Percentiles rank a stretch among this genome's conserved stretches.
Conservation (phyloP, 1,140 invertebrate genomes). For the Drosophila orosa region DNA sequence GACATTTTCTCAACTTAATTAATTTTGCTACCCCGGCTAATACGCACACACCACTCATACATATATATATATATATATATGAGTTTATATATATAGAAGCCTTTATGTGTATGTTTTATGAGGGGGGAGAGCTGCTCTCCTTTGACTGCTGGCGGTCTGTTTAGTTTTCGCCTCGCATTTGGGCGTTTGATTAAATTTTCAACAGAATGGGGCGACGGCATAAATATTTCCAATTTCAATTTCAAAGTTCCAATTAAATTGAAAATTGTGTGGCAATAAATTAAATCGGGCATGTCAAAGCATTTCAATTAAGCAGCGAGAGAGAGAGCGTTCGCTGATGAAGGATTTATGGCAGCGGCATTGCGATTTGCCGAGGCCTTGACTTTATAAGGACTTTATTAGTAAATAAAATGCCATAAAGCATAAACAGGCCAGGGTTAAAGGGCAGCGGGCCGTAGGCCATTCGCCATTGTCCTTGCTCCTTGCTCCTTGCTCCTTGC, state of each 20-base stretch:
- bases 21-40: conserved; percentile 70
- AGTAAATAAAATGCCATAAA: conserved; percentile 61
- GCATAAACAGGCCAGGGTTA: conserved; percentile 29
- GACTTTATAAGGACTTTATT: conserved; percentile 59
- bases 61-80: conserved; percentile 1
- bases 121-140: conserved; percentile 16
- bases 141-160: conserved; percentile 58
- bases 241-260: conserved; percentile 71
- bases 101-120: conserved; percentile 15
- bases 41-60: conserved; percentile 19
- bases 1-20: conserved; percentile 82
- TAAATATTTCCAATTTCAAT: conserved; percentile 69
- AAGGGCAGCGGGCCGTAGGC: conserved; percentile 22
- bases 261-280: conserved; percentile 36
- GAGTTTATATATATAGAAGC: background rate
- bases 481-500: conserved; percentile 18
- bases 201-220: conserved; percentile 29
- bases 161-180: conserved; percentile 75
- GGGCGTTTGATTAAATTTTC: conserved; percentile 76
- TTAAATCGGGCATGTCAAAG: conserved; percentile 41
- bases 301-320: conserved; percentile 33
- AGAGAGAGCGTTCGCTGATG: background rate
- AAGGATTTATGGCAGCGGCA: conserved; percentile 34
- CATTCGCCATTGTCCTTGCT: conserved; percentile 38
- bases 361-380: conserved; percentile 7